A percentile compares a stretch with the other conserved stretches of the same genome.
Conservation (phyloP, 1,140 invertebrate species). For the Danaus melanippus region DNA sequence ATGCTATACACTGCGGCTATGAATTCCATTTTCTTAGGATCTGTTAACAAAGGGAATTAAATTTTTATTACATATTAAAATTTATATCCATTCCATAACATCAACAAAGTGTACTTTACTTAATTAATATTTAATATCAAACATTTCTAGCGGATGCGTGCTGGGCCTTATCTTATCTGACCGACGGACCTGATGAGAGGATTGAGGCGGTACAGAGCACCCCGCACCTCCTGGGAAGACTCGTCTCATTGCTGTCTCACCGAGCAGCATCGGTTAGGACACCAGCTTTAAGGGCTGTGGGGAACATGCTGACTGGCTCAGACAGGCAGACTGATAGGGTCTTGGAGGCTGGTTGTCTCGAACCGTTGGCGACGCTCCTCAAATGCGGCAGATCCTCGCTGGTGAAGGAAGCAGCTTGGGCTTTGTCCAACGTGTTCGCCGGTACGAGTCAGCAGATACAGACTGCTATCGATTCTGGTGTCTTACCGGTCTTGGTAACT, state of each 20-base stretch:
- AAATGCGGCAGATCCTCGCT: slow-evolving; percentile 81
- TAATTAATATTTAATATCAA: slow-evolving; percentile 5
- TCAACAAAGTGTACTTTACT: too few species aligned
- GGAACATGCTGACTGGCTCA: slow-evolving; percentile 91
- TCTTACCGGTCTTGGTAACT: slow-evolving; percentile 80
- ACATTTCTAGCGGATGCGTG: slow-evolving; percentile 86
- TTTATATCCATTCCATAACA: too few species aligned
- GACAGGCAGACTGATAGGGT: slow-evolving; percentile 93
- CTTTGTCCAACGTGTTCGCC: slow-evolving; percentile 98
- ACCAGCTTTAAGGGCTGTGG: slow-evolving; percentile 89
- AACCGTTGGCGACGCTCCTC: slow-evolving; percentile 81
- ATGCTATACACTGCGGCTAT: too few species aligned
- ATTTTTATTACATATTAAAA: too few species aligned
- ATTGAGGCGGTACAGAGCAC: slow-evolving; percentile 88
- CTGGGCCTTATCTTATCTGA: slow-evolving; percentile 97
- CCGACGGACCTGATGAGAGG: slow-evolving; percentile 94
- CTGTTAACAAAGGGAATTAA: too few species aligned
- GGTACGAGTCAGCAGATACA: slow-evolving; percentile 97
- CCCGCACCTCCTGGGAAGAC: slow-evolving; percentile 79
- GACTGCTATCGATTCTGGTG: slow-evolving; percentile 79
- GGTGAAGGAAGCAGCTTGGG: slow-evolving; percentile 97
- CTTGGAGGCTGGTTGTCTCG: slow-evolving; percentile 84
- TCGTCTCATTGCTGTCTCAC: slow-evolving; percentile 84
- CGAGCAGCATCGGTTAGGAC: slow-evolving; percentile 85
- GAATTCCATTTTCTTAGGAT: too few species aligned